Base-by-base conservation (phyloP, 2,888 invertebrate genomes). In the Lasioglossum lativentre region DNA sequence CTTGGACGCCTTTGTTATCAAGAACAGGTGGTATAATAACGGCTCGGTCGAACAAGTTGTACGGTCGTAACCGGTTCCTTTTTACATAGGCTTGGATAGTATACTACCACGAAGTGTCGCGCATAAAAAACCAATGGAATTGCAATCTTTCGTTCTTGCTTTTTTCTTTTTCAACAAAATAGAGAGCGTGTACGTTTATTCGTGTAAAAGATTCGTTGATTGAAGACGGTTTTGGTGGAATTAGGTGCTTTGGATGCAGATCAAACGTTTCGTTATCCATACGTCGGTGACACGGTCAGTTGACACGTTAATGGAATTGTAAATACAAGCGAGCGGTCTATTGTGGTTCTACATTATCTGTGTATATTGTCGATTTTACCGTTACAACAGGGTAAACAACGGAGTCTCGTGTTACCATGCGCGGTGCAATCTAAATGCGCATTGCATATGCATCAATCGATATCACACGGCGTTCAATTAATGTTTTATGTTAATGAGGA, bases 1-100 rank as follows among this genome's bases (percentile, higher is more conserved):
- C 86, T n/a, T 75, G 89, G 82, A 77, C 76, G 19, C 80, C 75
- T 76, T 40, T 83, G 83, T 45, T 87, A 78, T 79, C 78, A 86
- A 68, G 74, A 78, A 87, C 86, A 87, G 83, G 78, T 88, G 88
- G 92, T 91, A 70, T 14, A 91, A 91, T 91, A 90, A 91, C 89
- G 87, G 76, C 83, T 80, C 86, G 80, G 77, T 80, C 52, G 72
- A 91, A 92, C 91, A 92, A 92, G 91, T 88, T 80, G 66, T 56
- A 76, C 76, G 73, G 71, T 66, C 72, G 10, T 66, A 66, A 66
- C 66, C 66, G 63, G 63, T 66, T 82, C 73, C 3, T 52, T 78
- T 71, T 34, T 66, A 78, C 78, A 85, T 81, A 85, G 80, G 30
- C 34, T 34, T 4, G 10, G 34, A 23, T 23, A 34, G 10, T 19